Conservation (phyloP, 2,797 vertebrate species). For the Erethizon dorsatum region DNA sequence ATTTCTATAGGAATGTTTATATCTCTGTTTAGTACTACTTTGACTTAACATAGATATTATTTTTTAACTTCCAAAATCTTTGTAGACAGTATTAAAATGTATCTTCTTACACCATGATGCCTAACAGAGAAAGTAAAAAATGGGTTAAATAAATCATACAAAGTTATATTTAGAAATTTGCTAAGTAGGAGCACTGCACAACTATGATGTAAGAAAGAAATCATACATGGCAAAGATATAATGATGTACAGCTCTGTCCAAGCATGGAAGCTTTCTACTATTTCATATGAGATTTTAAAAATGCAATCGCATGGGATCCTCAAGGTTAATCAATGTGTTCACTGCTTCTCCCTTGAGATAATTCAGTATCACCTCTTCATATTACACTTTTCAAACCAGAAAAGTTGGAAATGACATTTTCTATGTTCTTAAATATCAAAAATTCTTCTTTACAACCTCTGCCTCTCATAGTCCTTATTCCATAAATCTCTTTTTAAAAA, state of each 20-base stretch:
- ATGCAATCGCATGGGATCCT: neutral
- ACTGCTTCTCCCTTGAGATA: slow-evolving; percentile 2
- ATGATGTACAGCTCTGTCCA: neutral
- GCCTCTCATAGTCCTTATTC: slow-evolving; percentile 20
- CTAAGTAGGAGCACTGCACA: neutral
- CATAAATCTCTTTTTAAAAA: slow-evolving; percentile 8
- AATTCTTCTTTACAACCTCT: slow-evolving; percentile 63
- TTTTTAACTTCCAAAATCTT: neutral
- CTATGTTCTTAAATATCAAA: slow-evolving; percentile 73
- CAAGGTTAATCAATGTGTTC: slow-evolving; percentile 63
- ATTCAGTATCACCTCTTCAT: slow-evolving; percentile 52
- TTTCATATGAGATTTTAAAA: slow-evolving; percentile 18
- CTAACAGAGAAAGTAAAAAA: neutral
- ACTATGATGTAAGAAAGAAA: neutral
- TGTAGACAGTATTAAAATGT: neutral
- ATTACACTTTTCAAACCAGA: slow-evolving; percentile 43
- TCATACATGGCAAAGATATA: neutral
- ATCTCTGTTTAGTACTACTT: neutral
- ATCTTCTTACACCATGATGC: neutral
- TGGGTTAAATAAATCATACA: neutral
- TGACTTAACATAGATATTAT: neutral
- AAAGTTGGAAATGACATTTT: slow-evolving; percentile 64
- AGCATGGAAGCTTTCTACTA: neutral
- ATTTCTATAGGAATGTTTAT: neutral
- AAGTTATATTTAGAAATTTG: slow-evolving; percentile 18